Evolutionary conservation across 2,113 vertebrate species (phyloP).

Genomic region (Okapia johnstoni): DNA sequence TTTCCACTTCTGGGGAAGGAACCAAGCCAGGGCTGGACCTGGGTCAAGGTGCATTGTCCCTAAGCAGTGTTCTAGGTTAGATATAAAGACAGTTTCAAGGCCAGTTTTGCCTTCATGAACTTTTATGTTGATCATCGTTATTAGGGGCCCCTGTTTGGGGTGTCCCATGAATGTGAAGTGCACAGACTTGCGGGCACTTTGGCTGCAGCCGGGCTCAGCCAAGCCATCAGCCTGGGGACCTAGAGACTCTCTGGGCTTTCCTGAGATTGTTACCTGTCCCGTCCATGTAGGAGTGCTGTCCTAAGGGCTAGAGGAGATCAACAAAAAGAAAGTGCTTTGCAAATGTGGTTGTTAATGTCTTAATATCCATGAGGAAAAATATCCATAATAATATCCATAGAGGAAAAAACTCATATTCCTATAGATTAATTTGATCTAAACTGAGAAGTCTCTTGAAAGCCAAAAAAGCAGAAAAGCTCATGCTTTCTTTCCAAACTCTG

Average conservation of each 20-base stretch:
- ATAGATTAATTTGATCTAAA: background rate
- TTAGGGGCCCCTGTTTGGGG: too few relatives aligned
- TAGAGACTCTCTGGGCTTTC: background rate
- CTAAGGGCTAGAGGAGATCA: background rate
- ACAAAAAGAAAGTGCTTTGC: slow-evolving; percentile 10
- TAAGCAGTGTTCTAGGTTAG: background rate
- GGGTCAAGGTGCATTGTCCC: background rate
- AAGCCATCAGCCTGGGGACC: background rate
- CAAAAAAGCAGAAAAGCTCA: background rate
- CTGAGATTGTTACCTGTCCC: background rate
- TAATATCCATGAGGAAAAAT: background rate
- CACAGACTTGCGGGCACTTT: background rate
- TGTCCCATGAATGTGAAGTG: background rate
- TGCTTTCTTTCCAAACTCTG: background rate
- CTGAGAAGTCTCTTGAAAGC: background rate
- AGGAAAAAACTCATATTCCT: background rate
- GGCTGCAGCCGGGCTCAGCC: background rate
- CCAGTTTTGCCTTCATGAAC: background rate
- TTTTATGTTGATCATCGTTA: background rate
- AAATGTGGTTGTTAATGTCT: background rate
- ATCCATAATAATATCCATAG: background rate
- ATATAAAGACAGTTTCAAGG: background rate
- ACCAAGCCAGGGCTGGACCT: background rate
- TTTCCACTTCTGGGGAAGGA: background rate
- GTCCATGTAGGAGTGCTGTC: background rate